These are phyloP conservation scores for Drosophila quadrilineata DNA, from an alignment of 1,140 invertebrate genomes.

Conservation along the genomic window DNA sequence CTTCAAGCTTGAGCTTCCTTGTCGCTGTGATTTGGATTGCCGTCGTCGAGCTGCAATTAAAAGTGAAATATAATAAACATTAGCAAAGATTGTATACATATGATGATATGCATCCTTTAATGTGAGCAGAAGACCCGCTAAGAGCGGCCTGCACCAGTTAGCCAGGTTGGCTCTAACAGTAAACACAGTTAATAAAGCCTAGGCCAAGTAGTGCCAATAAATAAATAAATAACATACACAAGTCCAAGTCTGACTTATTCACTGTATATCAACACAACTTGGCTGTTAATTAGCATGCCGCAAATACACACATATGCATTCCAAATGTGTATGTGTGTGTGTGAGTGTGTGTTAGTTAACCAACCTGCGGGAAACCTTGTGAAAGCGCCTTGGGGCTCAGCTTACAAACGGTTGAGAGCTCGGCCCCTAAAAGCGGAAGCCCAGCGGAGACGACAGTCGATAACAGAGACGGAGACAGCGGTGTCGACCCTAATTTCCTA, in stretches of 20 bases:
- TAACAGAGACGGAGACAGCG: slow-evolving; percentile 4
- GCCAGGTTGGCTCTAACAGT: slow-evolving; percentile 44
- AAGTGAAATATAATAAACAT: slow-evolving; percentile 57
- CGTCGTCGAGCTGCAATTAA: slow-evolving; percentile 58
- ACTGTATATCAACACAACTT: no score
- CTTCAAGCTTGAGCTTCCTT: slow-evolving; percentile 51
- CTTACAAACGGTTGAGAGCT: slow-evolving; percentile 22
- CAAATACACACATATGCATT: slow-evolving; percentile 2
- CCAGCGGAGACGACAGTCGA: slow-evolving; percentile 15
- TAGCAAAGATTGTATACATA: slow-evolving; percentile 29
- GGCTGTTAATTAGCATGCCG: slow-evolving; percentile 48
- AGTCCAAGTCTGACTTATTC: no score
- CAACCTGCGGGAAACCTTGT: slow-evolving; percentile 48
- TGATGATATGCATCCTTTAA: slow-evolving; percentile 41
- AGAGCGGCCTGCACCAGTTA: slow-evolving; percentile 40
- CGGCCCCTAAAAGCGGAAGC: slow-evolving; percentile 35
- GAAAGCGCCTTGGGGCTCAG: slow-evolving; percentile 37
- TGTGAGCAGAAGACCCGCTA: slow-evolving; percentile 19
- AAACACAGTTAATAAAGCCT: slow-evolving; percentile 46
- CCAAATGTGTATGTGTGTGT: neutral
- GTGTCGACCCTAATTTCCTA: slow-evolving; percentile 57
- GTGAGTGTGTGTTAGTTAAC: slow-evolving; percentile 2
- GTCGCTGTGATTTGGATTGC: slow-evolving; percentile 40
- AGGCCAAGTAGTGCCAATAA: slow-evolving; percentile 16
- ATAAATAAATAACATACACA: slow-evolving; percentile 35